A percentile compares a stretch with the other conserved stretches of the same genome.
Conservation (phyloP, 2,797 vertebrate genomes). For the Poeciliopsis paucimaculata region DNA sequence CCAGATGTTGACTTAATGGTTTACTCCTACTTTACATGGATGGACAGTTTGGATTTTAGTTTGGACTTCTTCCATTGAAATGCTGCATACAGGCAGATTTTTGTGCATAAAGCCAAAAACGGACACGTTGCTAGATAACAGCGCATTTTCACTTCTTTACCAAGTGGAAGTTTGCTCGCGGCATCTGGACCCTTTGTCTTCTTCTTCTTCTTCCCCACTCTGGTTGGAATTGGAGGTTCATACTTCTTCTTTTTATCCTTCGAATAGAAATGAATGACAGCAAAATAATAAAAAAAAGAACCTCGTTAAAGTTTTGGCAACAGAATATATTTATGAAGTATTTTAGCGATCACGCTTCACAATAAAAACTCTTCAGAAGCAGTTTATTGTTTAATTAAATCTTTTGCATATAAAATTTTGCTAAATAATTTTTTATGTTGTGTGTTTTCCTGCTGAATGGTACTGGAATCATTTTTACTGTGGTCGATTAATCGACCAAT, state of each 20-base stretch:
- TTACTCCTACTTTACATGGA: not conserved
- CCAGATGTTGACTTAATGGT: not conserved
- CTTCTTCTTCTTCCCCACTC: slow-evolving; percentile 98
- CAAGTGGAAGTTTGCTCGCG: slow-evolving; percentile 95
- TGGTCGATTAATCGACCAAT: not conserved
- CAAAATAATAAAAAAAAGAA: not conserved
- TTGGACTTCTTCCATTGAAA: not conserved
- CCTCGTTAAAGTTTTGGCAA: not conserved
- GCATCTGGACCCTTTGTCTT: slow-evolving; percentile 98
- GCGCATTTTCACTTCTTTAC: slow-evolving; percentile 70
- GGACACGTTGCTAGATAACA: not conserved
- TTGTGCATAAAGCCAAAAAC: not conserved
- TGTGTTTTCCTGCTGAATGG: not conserved
- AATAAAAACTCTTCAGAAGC: no score
- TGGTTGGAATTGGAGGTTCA: slow-evolving; percentile 96
- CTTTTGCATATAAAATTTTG: no score
- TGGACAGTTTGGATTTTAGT: not conserved
- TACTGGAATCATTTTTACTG: not conserved
- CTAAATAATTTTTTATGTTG: not conserved
- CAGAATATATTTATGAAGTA: no score
- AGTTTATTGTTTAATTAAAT: no score
- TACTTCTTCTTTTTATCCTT: slow-evolving; percentile 99
- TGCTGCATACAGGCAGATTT: not conserved
- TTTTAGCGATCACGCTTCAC: not conserved
- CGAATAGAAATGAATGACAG: not conserved